phyloP scores from a whole-genome alignment of 2,888 invertebrate species.

The Drosophila cracens region DNA sequence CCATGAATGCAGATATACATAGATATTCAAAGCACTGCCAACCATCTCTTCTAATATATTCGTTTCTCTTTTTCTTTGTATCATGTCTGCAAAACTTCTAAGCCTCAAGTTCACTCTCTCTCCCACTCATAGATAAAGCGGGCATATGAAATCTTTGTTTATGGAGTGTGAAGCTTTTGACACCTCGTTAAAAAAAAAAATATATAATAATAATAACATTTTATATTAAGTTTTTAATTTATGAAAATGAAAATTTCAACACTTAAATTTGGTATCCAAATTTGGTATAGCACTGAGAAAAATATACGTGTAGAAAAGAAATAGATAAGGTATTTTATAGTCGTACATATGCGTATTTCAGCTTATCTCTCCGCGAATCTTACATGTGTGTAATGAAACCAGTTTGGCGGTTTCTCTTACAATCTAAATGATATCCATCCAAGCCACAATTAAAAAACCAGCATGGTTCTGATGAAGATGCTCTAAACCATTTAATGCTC shows the following conservation, averaged over 20 bases:
- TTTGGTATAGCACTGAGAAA: not conserved
- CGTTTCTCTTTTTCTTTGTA: conserved; percentile 30
- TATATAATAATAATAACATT: not conserved
- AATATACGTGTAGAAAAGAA: not conserved
- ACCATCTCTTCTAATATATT: conserved; percentile 30
- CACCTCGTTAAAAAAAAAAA: not conserved
- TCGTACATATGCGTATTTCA: conserved; percentile 35
- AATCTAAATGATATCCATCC: conserved; percentile 16
- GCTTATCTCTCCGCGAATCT: conserved; percentile 38
- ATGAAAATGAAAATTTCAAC: not conserved
- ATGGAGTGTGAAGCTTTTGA: not conserved
- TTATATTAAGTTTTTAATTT: not conserved
- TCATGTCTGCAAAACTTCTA: conserved; percentile 11
- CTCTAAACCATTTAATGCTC: conserved; percentile 2
- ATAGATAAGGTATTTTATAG: conserved; percentile 31
- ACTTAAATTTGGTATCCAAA: not conserved
- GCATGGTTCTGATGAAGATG: conserved; percentile 28
- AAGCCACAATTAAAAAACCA: conserved; percentile 17
- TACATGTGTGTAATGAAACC: conserved; percentile 53
- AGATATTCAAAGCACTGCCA: conserved; percentile 16
- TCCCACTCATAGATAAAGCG: not conserved
- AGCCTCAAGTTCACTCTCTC: not conserved
- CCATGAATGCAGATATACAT: conserved; percentile 16
- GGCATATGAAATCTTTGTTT: not conserved
- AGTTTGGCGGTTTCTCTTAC: conserved; percentile 57